These are phyloP conservation scores for Drosophila barbarae DNA, from an alignment of 2,888 invertebrate species.

Conservation along the genomic window DNA sequence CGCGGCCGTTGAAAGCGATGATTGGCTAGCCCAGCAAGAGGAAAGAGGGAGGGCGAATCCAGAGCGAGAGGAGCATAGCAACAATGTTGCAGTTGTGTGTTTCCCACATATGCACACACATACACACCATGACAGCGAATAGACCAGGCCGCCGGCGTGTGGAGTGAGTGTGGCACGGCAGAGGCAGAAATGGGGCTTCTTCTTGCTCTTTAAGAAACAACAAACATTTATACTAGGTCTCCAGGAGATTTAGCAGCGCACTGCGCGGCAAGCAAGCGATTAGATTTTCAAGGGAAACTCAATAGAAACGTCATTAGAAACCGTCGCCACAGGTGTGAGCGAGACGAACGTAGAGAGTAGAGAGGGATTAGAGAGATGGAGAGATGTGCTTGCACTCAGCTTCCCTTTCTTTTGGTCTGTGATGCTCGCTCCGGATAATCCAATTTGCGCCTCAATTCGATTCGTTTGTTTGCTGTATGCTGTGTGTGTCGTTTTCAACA, in stretches of 20 bases:
- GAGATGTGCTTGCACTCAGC: conserved; percentile 21
- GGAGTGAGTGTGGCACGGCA: conserved; percentile 29
- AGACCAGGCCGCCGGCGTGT: conserved; percentile 17
- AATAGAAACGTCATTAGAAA: conserved; percentile 78
- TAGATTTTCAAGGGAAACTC: conserved; percentile 77
- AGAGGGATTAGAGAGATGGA: conserved; percentile 61
- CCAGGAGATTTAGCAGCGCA: conserved; percentile 75
- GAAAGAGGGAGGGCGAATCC: conserved; percentile 36
- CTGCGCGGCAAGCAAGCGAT: conserved; percentile 54
- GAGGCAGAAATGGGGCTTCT: conserved; percentile 55
- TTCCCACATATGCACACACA: conserved; percentile 4
- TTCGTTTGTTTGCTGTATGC: conserved; percentile 29
- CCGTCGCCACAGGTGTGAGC: conserved; percentile 53
- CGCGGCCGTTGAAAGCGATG: conserved; percentile 56
- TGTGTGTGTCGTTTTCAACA: conserved; percentile 41
- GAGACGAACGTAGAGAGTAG: conserved; percentile 49
- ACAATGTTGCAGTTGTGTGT: conserved; percentile 46
- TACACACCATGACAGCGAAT: conserved; percentile 10
- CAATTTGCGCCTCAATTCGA: conserved; percentile 52
- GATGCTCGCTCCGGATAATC: conserved; percentile 57
- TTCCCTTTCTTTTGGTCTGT: conserved; percentile 11
- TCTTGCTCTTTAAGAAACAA: conserved; percentile 78
- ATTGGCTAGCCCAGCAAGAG: conserved; percentile 62
- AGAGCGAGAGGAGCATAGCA: conserved; percentile 37
- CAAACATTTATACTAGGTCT: conserved; percentile 80